Base-by-base conservation (phyloP, 1,140 invertebrate species). In the Dinoponera quadriceps region DNA sequence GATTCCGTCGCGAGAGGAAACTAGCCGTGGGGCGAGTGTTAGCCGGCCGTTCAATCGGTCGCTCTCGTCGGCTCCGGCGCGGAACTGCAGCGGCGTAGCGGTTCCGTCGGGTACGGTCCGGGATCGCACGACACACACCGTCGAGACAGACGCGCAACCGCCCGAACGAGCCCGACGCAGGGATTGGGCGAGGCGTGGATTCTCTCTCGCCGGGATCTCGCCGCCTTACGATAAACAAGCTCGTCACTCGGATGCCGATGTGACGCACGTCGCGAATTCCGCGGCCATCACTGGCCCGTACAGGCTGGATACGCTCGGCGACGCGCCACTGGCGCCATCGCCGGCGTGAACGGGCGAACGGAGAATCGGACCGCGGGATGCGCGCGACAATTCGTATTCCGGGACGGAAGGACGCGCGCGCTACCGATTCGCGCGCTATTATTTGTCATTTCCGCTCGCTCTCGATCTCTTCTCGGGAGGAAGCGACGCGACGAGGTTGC, bases 221-320 rank as follows among this genome's bases (percentile, higher is more conserved):
- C 55, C 68, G 82, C 18, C 71, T 90, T 60, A 68, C 86, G 69
- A 88, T 91, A 91, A 92, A 91, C 83, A 91, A 88, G 60, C 59
- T 57, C 63, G 68, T 68, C 55, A 80, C 68, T 49, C 25, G 51
- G 87, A 86, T 65, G 71, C 65, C 80, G 65, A 83, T 51, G 81
- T 82, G 82, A 85, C 82, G 75, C 83, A 69, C 90, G 77, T 90
- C 88, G 77, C 74, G 78, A 88, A 84, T 83, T 80, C 85, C 85
- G 85, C 88, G 90, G 91, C 91, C 91, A 92, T 92, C 88, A 92
- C 89, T 91, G 89, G 82, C 73, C 38, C 80, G 55, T 73, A n/a
- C n/a, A n/a, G 59, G 69, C 74, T 63, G 22, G 20, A 27, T 69
- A 68, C 27, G 33, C n/a, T 18, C 78, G 20, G 18, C 29, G 38